Conservation (phyloP, 2,797 vertebrate genomes). For the Lepilemur ruficaudatus region DNA sequence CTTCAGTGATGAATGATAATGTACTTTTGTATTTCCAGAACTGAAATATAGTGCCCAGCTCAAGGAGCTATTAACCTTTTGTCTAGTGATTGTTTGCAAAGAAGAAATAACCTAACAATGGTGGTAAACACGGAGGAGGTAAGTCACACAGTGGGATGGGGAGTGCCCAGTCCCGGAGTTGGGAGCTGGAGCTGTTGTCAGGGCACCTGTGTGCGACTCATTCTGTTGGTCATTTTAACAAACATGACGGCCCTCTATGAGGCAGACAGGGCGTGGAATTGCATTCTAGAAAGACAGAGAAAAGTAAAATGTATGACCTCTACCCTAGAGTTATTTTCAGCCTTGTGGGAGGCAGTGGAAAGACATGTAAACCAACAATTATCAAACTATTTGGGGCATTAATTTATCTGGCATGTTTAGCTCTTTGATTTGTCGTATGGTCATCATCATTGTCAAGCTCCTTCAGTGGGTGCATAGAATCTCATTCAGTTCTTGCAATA, state of each 20-base stretch:
- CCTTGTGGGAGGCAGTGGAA: not conserved
- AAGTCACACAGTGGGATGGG: accelerated
- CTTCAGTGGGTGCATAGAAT: not conserved
- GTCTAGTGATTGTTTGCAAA: not conserved
- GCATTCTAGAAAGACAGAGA: not conserved
- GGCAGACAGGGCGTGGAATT: not conserved
- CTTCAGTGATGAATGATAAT: not conserved
- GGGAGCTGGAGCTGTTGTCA: not conserved
- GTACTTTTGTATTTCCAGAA: not conserved
- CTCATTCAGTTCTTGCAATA: not conserved
- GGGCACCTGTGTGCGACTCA: not conserved
- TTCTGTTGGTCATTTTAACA: not conserved
- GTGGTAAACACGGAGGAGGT: not conserved
- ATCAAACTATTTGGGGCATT: no score
- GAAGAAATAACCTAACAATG: not conserved
- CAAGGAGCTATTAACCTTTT: not conserved
- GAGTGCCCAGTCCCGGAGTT: accelerated
- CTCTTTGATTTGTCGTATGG: not conserved
- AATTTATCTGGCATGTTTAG: not conserved
- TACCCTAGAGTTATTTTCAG: not conserved
- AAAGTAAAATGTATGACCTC: not conserved
- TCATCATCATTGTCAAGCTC: not conserved
- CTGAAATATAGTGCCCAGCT: not conserved
- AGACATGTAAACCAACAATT: not conserved
- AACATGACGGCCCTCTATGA: not conserved